Conservation (phyloP, 2,888 invertebrate species). For the Adelognathus sp. region DNA sequence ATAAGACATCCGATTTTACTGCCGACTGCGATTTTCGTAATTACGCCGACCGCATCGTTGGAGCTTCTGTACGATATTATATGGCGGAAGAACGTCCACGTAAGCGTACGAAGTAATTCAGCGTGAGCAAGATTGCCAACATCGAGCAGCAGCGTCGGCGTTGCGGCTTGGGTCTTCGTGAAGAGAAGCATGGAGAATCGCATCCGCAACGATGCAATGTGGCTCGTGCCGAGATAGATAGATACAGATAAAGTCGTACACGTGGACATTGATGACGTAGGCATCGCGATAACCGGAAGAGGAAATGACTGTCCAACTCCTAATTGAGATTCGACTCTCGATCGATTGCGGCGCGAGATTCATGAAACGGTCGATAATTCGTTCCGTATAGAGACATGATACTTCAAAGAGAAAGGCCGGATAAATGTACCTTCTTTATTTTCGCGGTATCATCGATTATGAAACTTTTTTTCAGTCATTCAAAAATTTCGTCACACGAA, state of each 20-base stretch:
- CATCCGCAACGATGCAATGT: background rate
- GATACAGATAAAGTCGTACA: background rate
- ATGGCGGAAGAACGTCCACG: background rate
- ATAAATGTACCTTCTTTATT: background rate
- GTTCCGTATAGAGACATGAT: background rate
- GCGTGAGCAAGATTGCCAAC: background rate
- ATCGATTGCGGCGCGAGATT: slow-evolving; percentile 4
- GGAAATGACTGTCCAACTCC: slow-evolving; percentile 14
- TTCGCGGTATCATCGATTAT: background rate
- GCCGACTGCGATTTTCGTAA: background rate
- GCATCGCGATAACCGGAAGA: slow-evolving; percentile 8
- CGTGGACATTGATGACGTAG: background rate
- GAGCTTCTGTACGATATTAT: background rate
- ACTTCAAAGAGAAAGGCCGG: background rate
- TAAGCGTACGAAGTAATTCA: background rate
- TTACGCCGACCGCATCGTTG: background rate
- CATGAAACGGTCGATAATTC: background rate
- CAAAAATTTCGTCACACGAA: background rate
- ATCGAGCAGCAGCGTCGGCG: too few species aligned
- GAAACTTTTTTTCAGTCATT: background rate
- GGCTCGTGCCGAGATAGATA: background rate
- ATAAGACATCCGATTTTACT: background rate
- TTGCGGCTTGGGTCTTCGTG: background rate
- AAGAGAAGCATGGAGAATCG: background rate
- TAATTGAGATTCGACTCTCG: background rate